A percentile compares a stretch with the other conserved stretches of the same genome.
These are phyloP conservation scores for Bombus confusus DNA, from an alignment of 1,140 invertebrate species.

Conservation along the genomic window DNA sequence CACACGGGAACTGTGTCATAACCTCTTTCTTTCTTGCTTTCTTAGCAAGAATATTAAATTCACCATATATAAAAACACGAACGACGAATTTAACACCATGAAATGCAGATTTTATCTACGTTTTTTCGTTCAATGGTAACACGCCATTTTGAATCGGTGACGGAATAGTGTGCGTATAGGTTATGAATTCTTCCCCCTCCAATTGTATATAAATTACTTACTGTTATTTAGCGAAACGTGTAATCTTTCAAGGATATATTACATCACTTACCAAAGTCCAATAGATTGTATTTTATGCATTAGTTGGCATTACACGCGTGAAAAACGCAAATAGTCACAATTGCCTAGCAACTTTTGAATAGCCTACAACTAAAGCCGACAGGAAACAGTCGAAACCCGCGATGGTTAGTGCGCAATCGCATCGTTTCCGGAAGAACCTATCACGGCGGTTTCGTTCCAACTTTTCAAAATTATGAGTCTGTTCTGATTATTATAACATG, in stretches of 20 bases:
- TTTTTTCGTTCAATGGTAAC: slow-evolving; percentile 11
- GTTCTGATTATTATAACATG: not conserved
- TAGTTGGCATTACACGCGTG: not conserved
- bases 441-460: not conserved
- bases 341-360: slow-evolving; percentile 27
- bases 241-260: not conserved
- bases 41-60: slow-evolving; percentile 3
- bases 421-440: not conserved
- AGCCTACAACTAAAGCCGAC: slow-evolving; percentile 1
- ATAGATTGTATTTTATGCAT: not conserved
- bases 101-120: not conserved
- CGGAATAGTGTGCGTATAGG: slow-evolving; percentile 31
- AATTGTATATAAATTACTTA: not conserved
- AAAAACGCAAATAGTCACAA: not conserved
- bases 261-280: slow-evolving; percentile 54
- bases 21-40: slow-evolving; percentile 13
- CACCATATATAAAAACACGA: slow-evolving; percentile 24
- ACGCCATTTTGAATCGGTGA: slow-evolving; percentile 64
- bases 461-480: not conserved
- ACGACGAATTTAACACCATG: slow-evolving; percentile 20
- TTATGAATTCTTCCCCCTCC: slow-evolving; percentile 43
- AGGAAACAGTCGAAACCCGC: slow-evolving; percentile 13
- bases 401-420: slow-evolving; percentile 18
- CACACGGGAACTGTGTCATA: slow-evolving; percentile 47
- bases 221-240: not conserved